These are phyloP conservation scores for Casuarius casuarius DNA, from an alignment of 2,113 vertebrate genomes.

Conservation along the genomic window DNA sequence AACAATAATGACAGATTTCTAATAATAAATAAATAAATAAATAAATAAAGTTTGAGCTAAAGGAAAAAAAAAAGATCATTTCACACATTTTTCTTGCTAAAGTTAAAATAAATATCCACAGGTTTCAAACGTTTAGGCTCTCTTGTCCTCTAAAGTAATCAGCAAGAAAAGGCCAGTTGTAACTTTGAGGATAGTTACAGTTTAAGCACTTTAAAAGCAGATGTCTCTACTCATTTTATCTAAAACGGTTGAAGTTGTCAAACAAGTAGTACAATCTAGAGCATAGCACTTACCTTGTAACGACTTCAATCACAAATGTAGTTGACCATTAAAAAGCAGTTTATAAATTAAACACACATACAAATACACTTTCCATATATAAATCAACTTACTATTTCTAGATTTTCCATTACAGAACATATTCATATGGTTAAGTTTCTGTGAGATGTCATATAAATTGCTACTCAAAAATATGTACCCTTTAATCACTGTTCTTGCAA, in stretches of 20 bases:
- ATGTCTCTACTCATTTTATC: neutral
- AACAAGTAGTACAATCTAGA: neutral
- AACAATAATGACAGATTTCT: constrained; percentile 91
- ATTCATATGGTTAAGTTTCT: neutral
- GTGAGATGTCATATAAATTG: neutral
- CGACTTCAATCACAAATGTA: neutral
- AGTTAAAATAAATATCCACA: neutral
- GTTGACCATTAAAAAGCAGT: neutral
- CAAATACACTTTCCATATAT: neutral
- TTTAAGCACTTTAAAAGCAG: neutral
- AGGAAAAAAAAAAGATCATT: neutral
- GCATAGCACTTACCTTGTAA: neutral
- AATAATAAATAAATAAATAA: neutral
- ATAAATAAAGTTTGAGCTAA: neutral
- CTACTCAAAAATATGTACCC: neutral
- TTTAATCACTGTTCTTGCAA: neutral
- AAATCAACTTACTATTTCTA: neutral
- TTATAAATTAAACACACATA: neutral
- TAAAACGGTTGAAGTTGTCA: neutral
- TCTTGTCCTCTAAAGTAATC: neutral
- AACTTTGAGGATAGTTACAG: neutral
- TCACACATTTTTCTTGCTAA: neutral
- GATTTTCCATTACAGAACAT: neutral
- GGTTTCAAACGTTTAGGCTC: neutral
- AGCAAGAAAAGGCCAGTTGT: neutral